Base-by-base conservation (phyloP, 2,888 invertebrate genomes). In the Keiferia lycopersicella region DNA sequence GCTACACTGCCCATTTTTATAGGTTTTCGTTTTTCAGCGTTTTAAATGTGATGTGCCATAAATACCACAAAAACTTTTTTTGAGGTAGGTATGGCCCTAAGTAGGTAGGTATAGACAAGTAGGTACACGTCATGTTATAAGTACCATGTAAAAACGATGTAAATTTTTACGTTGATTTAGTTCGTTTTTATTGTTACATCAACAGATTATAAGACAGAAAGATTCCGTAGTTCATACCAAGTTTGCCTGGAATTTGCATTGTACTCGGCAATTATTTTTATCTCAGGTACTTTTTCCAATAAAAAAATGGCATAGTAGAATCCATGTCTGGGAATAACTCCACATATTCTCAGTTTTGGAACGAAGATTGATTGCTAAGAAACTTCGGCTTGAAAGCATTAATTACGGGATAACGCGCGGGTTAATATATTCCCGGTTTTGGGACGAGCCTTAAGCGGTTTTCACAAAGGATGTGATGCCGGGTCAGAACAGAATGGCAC, bases 281-380 rank as follows among this genome's bases (percentile, higher is more conserved):
- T 12, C 11, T 18, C 3, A n/a, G n/a, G 16, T 45, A 45, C 16
- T 16, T 16, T 45, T 16, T 45, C 1, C 45, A 16, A 45, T 16
- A n/a, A 45, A 2, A 45, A n/a, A n/a, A n/a, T 45, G 16, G n/a
- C 45, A 45, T 53, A 56, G 56, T 34, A 56, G 56, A 56, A 56
- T 56, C 30, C 7, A 34, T 26, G 30, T 56, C 56, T 56, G 56
- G 60, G 45, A 45, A 60, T 41, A 60, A 61, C 41, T n/a, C 50
- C 18, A 30, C 61, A 50, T 50, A 57, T 57, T 61, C 64, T 69
- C 66, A 66, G 71, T 67, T 70, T 66, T 62, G 65, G 64, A 75
- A 75, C 74, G 74, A 77, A 79, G 77, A 78, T 80, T 78, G 78
- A 80, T 77, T 68, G 72, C 67, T 72, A 69, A 69, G 68, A 70